Evolutionary conservation across 1,140 invertebrate species (phyloP), one percentile per base, ranked within the genome.

Genomic region (Ectropis grisescens): DNA sequence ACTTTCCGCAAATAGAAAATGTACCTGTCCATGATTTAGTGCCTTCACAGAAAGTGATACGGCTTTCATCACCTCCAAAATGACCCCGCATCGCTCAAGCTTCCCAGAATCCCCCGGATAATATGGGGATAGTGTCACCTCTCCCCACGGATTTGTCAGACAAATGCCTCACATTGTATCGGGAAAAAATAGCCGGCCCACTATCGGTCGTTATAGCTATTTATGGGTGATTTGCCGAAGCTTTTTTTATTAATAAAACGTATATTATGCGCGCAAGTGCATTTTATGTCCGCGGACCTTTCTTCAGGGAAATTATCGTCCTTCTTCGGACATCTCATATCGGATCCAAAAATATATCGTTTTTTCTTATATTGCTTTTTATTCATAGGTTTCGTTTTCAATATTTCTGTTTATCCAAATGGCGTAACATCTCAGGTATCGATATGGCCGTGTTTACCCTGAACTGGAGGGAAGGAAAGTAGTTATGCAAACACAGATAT

Each of bases 211-310:
- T 81, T 78, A 78, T 41, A 53, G 67, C 65, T 78, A 81, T 81
- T 81, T 81, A 81, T 81, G 65, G 71, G 54, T 48, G 65, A 78
- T 78, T 78, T 47, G 47, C 54, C 47, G 44, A 56, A 58, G 56
- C 55, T 65, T 81, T 80, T 75, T 81, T 81, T 81, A 81, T 81
- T 81, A 81, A 78, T 81, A 81, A 81, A 81, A 78, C 71, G 70
- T 76, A 78, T 76, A 78, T 78, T 78, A 76, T 75, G 70, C 70
- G 70, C 76, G 50, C 76, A 78, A 81, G 76, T 81, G 76, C 65
- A 72, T 78, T 81, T 81, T 81, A 80, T 76, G 61, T 59, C 3
- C 58, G 51, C 34, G 50, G 50, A 61, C 60, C 58, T 57, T 62
- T 67, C 58, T 61, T 58, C 56, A 61, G 47, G 67, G 60, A 74